Evolutionary conservation across 2,113 vertebrate genomes (phyloP).

Genomic region (Motacilla tschutschensis): DNA sequence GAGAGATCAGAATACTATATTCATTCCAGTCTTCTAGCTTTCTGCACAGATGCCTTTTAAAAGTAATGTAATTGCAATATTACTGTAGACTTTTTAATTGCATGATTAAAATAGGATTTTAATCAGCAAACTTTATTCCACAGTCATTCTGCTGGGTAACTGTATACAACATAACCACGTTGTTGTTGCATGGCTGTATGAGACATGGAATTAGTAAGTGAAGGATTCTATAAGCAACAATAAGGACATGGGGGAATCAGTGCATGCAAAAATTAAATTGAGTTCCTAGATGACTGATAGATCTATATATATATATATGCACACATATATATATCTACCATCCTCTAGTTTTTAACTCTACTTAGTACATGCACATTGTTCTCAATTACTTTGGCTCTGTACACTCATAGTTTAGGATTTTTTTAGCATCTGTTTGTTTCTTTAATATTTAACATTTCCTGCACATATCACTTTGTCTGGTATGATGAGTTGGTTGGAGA

Average conservation of each 20-base stretch:
- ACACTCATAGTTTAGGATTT: neutral
- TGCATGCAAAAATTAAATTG: neutral
- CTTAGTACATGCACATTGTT: fast-evolving
- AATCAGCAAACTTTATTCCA: neutral
- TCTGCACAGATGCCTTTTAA: neutral
- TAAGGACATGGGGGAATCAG: neutral
- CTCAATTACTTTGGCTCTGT: neutral
- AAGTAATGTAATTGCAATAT: neutral
- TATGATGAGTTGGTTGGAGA: neutral
- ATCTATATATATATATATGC: neutral
- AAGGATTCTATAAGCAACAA: neutral
- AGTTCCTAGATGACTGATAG: neutral
- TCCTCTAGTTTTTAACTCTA: neutral
- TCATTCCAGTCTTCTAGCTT: neutral
- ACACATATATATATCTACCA: neutral
- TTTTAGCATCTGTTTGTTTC: neutral
- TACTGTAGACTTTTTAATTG: neutral
- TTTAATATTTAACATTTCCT: neutral
- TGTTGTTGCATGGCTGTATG: neutral
- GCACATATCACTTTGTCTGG: neutral
- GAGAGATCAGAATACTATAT: neutral
- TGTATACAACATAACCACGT: neutral
- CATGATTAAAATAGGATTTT: neutral
- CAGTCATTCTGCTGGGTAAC: neutral
- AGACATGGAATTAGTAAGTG: neutral